phyloP scores from a whole-genome alignment of 2,797 vertebrate genomes.

The Gadopsis marmoratus region DNA sequence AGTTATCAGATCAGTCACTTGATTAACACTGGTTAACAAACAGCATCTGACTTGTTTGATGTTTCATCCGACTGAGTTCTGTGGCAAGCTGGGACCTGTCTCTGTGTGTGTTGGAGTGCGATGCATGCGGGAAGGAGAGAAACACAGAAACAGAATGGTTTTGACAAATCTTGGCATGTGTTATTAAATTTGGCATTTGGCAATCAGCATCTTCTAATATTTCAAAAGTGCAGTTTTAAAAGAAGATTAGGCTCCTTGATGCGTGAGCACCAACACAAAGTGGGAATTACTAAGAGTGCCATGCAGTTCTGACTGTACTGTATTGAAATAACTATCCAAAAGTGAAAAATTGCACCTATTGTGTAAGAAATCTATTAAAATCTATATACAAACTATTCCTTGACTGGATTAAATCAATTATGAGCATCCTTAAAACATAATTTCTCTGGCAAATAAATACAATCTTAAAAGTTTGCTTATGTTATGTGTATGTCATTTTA shows the following conservation, averaged over 20 bases:
- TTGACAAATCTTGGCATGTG: slow-evolving; percentile 15
- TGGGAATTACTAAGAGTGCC: not conserved
- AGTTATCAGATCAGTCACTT: slow-evolving; percentile 29
- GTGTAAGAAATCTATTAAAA: not conserved
- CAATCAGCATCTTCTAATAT: slow-evolving; percentile 5
- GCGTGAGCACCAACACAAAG: slow-evolving; percentile 9
- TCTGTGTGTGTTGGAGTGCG: slow-evolving; percentile 14
- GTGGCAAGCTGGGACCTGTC: slow-evolving; percentile 9
- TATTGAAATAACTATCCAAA: not conserved
- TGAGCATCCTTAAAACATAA: not conserved
- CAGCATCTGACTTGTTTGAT: slow-evolving; percentile 12
- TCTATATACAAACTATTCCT: not conserved
- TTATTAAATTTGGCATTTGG: slow-evolving; percentile 6
- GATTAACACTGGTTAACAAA: slow-evolving; percentile 14
- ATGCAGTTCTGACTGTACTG: slow-evolving; percentile 1
- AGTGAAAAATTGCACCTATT: slow-evolving; percentile 1
- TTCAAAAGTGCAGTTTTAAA: slow-evolving; percentile 9
- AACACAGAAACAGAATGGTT: not conserved
- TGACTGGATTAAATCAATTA: not conserved
- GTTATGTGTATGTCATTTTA: not conserved
- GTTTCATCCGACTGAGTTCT: slow-evolving; percentile 5
- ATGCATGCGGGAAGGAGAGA: slow-evolving; percentile 24
- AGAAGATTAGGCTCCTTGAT: slow-evolving; percentile 4
- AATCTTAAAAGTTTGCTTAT: not conserved
- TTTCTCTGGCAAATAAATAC: not conserved